phyloP scores from a whole-genome alignment of 2,113 vertebrate species.

The Plotosus lineatus region DNA sequence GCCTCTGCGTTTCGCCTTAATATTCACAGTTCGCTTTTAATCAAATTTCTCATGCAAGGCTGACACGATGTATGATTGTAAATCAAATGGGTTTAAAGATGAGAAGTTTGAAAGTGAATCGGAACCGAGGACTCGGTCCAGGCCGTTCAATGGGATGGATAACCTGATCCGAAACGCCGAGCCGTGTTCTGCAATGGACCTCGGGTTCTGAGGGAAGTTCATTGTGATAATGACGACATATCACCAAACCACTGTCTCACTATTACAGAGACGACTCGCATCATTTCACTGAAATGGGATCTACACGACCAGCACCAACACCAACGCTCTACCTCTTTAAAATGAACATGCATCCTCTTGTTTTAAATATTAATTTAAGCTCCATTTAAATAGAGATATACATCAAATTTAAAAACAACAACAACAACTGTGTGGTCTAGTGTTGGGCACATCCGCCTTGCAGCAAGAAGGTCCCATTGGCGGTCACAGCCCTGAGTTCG shows the following conservation, averaged over 20 bases:
- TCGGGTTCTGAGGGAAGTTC: neutral
- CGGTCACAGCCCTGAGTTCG: too few relatives aligned
- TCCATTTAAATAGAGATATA: neutral
- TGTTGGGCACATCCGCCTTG: too few relatives aligned
- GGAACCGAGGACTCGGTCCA: neutral
- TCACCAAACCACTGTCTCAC: slow-evolving; percentile 12
- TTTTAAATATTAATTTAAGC: neutral
- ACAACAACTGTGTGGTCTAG: neutral
- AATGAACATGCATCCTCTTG: neutral
- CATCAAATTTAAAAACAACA: neutral
- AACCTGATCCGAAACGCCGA: neutral
- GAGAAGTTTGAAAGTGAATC: neutral
- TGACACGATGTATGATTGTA: neutral
- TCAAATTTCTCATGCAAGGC: neutral
- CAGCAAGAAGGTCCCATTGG: too few relatives aligned
- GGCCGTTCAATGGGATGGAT: neutral
- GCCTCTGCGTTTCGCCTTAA: neutral
- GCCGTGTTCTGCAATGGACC: neutral
- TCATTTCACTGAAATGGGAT: neutral
- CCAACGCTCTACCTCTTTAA: neutral
- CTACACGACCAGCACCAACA: neutral
- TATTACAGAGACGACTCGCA: neutral
- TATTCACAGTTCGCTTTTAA: neutral
- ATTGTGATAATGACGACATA: neutral
- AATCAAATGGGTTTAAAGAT: neutral